Percentiles rank a stretch among this genome's conserved stretches.
These are phyloP conservation scores for Scolopax rusticola DNA, from an alignment of 2,797 vertebrate species.

Conservation along the genomic window DNA sequence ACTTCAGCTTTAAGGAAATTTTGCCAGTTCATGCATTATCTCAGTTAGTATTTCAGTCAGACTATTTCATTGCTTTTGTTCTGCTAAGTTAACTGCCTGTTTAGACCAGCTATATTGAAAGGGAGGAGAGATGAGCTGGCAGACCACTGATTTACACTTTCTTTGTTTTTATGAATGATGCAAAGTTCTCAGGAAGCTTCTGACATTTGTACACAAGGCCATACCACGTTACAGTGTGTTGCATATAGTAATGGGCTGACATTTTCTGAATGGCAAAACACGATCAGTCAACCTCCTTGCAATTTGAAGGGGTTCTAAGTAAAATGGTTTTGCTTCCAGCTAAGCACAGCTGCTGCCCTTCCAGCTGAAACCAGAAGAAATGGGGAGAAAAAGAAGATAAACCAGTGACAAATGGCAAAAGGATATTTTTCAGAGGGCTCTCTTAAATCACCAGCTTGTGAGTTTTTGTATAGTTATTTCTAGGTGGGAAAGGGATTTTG, in stretches of 20 bases:
- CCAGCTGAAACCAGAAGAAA: neutral
- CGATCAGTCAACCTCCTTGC: neutral
- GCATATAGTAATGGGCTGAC: neutral
- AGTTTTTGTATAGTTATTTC: neutral
- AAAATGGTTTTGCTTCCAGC: neutral
- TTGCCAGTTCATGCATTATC: neutral
- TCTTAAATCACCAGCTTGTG: neutral
- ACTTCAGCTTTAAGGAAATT: neutral
- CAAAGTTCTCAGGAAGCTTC: neutral
- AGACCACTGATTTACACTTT: neutral
- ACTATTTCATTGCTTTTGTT: slow-evolving; percentile 5
- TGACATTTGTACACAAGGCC: neutral
- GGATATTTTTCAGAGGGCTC: neutral
- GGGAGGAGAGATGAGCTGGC: neutral
- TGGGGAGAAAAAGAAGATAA: neutral
- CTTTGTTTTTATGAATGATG: neutral
- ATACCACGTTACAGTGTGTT: neutral
- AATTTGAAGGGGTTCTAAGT: neutral
- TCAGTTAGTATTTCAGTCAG: neutral
- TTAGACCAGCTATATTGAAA: neutral
- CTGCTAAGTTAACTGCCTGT: neutral
- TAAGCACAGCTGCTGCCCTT: neutral
- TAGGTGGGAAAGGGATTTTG: neutral
- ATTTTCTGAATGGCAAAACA: slow-evolving; percentile 16
- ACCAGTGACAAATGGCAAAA: neutral